Percentiles rank a stretch among this genome's conserved stretches.
These are phyloP conservation scores for Mactra quadrangularis DNA, from an alignment of 1,140 invertebrate species.

Conservation along the genomic window DNA sequence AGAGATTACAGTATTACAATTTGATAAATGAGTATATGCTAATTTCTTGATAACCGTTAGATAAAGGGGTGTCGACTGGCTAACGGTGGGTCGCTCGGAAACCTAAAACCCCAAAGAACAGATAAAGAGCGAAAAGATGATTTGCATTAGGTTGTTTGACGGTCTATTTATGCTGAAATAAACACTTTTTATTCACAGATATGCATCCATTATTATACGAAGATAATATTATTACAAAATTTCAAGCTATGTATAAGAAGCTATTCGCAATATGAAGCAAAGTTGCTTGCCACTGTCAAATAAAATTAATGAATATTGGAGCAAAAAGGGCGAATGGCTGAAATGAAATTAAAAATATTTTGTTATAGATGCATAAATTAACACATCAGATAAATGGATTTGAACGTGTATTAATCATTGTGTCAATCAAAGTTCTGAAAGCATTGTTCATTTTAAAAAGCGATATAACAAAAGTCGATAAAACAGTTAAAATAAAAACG, in stretches of 20 bases:
- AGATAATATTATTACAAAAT: neutral
- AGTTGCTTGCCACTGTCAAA: neutral
- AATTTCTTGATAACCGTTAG: conserved; percentile 50
- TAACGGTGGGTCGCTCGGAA: conserved; percentile 25
- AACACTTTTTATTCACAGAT: neutral
- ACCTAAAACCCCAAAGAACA: neutral
- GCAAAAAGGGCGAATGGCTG: neutral
- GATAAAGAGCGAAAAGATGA: conserved; percentile 8
- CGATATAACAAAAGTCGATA: no score
- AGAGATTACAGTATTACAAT: conserved; percentile 50
- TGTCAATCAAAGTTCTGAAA: no score
- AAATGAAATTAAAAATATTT: neutral
- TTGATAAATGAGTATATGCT: conserved; percentile 59
- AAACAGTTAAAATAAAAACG: no score
- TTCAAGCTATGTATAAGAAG: no score
- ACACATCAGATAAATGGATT: no score
- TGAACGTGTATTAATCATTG: no score
- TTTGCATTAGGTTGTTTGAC: conserved; percentile 12
- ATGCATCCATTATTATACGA: conserved; percentile 4
- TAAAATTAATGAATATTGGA: neutral
- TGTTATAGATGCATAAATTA: no score
- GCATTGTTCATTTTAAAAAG: no score
- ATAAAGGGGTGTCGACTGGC: conserved; percentile 31
- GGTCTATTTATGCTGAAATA: conserved; percentile 13
- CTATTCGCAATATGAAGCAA: no score